Base-by-base conservation (phyloP, 2,888 invertebrate genomes). In the Schizotus pectinicornis region DNA sequence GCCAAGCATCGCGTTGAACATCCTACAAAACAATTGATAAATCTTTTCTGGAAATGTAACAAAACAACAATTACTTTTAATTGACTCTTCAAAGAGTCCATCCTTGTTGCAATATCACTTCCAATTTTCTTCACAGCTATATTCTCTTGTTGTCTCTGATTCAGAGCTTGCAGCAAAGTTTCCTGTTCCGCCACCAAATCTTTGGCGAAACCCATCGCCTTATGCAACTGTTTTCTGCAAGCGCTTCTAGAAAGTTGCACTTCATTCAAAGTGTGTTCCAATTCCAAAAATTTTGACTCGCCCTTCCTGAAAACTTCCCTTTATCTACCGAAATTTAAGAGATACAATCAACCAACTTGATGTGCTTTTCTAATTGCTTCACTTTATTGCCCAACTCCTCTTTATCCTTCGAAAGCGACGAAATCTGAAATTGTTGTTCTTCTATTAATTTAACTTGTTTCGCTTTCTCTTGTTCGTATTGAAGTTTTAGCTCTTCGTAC, bases 401-500 rank as follows among this genome's bases (percentile, higher is more conserved):
- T 59, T 81, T 81, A 55, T 83, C 81, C n/a, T 75, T 75, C 14
- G 75, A 79, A 1, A 81, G 58, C 0, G 67, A 67, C 7, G 78
- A 77, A 22, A 85, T 68, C 60, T 84, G 82, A 42, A 83, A 82
- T 58, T 86, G 81, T 54, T 81, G 70, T 39, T 82, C 79, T 0
- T 77, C 76, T 32, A 80, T 77, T 57, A 76, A 74, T 59, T 80
- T 79, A 59, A 80, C 81, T 33, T 86, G 74, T 48, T 86, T 84
- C n/a, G 82, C 81, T 39, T 85, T 85, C 60, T 92, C 92, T 65
- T 83, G 82, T 42, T 86, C 85, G 72, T 92, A 91, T 59, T 91
- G 89, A 32, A 81, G 80, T 72, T 90, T 91, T 1, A 92, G 75
- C 68, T 92, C 90, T 75, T 92, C 91, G 63, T 91, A 83, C 68